Evolutionary conservation across 2,113 vertebrate species (phyloP).

Genomic region (Hippocampus comes): DNA sequence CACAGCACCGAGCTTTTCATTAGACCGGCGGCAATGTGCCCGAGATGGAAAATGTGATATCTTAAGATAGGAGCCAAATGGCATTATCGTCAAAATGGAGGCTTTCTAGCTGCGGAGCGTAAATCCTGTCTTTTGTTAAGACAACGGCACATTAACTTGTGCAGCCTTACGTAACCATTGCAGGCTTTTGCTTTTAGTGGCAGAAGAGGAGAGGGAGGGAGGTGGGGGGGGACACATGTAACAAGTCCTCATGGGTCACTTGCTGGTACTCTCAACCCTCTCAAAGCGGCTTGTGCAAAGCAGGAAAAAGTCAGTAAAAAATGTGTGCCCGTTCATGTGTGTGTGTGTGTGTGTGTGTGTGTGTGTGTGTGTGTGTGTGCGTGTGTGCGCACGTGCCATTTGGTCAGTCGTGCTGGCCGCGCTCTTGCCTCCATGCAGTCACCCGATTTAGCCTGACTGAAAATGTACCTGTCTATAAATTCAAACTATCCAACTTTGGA

Average conservation of each 20-base stretch:
- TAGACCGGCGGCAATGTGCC: slow-evolving; percentile 43
- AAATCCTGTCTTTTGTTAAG: slow-evolving; percentile 25
- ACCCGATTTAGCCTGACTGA: background rate
- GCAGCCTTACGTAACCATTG: slow-evolving; percentile 34
- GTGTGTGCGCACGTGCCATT: slow-evolving; percentile 2
- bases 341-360: too few relatives aligned
- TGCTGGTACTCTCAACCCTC: slow-evolving; percentile 18
- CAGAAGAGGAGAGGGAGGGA: background rate
- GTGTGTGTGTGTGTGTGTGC: background rate
- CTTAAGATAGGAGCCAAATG: slow-evolving; percentile 51
- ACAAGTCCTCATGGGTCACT: slow-evolving; percentile 35
- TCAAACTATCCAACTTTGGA: slow-evolving; percentile 22
- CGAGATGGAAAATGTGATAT: slow-evolving; percentile 52
- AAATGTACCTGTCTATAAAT: background rate
- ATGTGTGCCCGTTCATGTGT: background rate
- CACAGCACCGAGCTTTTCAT: slow-evolving; percentile 21
- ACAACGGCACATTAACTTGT: slow-evolving; percentile 19
- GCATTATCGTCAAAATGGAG: slow-evolving; percentile 47
- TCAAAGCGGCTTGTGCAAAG: slow-evolving; percentile 16
- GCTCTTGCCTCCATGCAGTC: slow-evolving; percentile 3
- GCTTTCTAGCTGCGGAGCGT: slow-evolving; percentile 44
- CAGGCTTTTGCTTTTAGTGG: slow-evolving; percentile 17
- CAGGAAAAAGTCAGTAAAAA: slow-evolving; percentile 17
- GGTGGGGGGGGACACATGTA: background rate
- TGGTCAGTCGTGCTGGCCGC: slow-evolving; percentile 22